These are phyloP conservation scores for Centruroides vittatus DNA, from an alignment of 1,140 invertebrate genomes.

Conservation along the genomic window DNA sequence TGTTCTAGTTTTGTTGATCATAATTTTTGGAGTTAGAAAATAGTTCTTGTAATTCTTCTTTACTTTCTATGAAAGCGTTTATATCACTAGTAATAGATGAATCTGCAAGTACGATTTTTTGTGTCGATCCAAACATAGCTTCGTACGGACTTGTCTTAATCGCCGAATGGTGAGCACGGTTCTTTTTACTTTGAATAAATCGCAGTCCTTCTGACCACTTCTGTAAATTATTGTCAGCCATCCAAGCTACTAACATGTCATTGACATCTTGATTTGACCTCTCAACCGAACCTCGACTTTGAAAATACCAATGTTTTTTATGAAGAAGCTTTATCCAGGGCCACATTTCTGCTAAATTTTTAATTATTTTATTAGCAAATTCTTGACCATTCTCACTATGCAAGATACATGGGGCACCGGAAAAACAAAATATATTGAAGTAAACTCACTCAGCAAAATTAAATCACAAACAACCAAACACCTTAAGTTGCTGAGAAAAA, in stretches of 20 bases:
- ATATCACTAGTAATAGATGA: no score
- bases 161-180: background rate
- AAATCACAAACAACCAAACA: no score
- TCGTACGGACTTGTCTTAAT: constrained; percentile 1
- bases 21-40: no score
- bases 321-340: constrained; percentile 10
- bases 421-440: no score
- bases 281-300: constrained; percentile 12
- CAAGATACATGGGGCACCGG: no score
- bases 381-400: no score
- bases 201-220: constrained; percentile 3
- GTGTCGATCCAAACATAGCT: background rate
- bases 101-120: no score
- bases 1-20: no score
- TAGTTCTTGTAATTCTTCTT: no score
- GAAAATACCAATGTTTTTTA: constrained; percentile 12
- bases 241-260: constrained; percentile 2
- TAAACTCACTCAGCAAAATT: no score
- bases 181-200: constrained; percentile 2
- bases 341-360: background rate
- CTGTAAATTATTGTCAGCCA: background rate
- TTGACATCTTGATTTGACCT: constrained; percentile 11
- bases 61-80: no score
- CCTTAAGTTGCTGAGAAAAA: no score
- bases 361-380: constrained; percentile 2